Conservation (phyloP, 2,888 invertebrate species). For the Heliothis peltigera region DNA sequence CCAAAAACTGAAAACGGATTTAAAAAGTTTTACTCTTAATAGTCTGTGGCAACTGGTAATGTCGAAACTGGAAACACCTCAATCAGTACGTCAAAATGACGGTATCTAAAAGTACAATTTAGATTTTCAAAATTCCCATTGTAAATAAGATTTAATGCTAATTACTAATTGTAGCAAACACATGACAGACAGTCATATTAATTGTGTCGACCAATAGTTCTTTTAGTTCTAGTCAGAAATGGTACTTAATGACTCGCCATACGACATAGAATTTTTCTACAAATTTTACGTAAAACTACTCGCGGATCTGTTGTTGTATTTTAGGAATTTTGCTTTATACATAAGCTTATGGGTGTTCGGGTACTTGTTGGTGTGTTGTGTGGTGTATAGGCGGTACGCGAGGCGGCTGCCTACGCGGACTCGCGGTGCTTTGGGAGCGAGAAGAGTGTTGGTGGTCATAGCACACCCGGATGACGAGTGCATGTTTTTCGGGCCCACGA, state of each 20-base stretch:
- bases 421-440: conserved; percentile 86
- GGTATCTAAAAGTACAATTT: conserved; percentile 51
- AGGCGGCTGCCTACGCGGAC: conserved; percentile 86
- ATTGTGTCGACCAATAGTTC: conserved; percentile 46
- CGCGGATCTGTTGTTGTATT: conserved; percentile 79
- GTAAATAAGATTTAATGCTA: conserved; percentile 37
- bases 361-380: conserved; percentile 85
- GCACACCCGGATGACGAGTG: conserved; percentile 99
- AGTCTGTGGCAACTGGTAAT: neutral
- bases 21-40: neutral
- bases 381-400: conserved; percentile 87
- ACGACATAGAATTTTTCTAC: conserved; percentile 75
- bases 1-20: neutral
- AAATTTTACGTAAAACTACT: conserved; percentile 79
- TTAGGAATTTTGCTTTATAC: conserved; percentile 83
- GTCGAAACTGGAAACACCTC: conserved; percentile 7
- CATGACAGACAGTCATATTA: conserved; percentile 35
- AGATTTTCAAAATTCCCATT: conserved; percentile 39
- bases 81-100: conserved; percentile 60
- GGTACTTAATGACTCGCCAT: conserved; percentile 73
- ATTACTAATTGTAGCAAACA: conserved; percentile 30
- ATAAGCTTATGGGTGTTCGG: conserved; percentile 89
- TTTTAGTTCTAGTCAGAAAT: conserved; percentile 80
- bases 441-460: conserved; percentile 94
- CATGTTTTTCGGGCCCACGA: conserved; percentile 99